Percentiles rank a stretch among this genome's conserved stretches.
phyloP scores from a whole-genome alignment of 2,113 vertebrate species.

The Triplophysa rosa region DNA sequence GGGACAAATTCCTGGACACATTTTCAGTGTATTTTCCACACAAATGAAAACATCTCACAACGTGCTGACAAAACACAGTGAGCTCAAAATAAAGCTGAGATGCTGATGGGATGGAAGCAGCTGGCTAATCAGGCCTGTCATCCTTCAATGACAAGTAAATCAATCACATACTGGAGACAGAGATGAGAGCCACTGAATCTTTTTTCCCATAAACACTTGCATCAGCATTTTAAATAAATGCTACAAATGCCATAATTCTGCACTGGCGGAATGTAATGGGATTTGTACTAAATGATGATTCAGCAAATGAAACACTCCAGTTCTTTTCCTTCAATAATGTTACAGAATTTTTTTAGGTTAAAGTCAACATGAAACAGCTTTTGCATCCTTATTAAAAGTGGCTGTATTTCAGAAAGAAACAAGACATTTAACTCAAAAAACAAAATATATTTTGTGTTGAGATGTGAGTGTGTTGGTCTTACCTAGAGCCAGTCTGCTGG shows the following conservation, averaged over 20 bases:
- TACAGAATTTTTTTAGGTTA: too few species aligned
- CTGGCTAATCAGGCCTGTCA: conserved; percentile 34
- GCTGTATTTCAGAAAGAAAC: neutral
- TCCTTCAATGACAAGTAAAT: conserved; percentile 38
- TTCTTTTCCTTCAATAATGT: too few species aligned
- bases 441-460: neutral
- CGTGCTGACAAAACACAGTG: conserved; percentile 39
- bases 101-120: conserved; percentile 38
- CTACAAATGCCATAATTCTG: neutral
- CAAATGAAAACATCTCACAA: conserved; percentile 42
- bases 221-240: conserved; percentile 10
- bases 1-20: too few species aligned
- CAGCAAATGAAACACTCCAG: neutral
- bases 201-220: neutral
- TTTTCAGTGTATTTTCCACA: neutral
- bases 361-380: neutral
- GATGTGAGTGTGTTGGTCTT: conserved; percentile 60
- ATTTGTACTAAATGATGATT: neutral
- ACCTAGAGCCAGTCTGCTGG: conserved; percentile 91
- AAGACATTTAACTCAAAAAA: too few species aligned
- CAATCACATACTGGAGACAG: conserved; percentile 27
- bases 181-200: conserved; percentile 22
- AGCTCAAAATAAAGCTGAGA: conserved; percentile 28
- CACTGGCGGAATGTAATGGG: neutral
- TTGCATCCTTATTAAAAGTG: neutral